Evolutionary conservation across 2,113 vertebrate genomes (phyloP), one percentile per base, ranked within the genome.

Genomic region (Mustela lutreola): DNA sequence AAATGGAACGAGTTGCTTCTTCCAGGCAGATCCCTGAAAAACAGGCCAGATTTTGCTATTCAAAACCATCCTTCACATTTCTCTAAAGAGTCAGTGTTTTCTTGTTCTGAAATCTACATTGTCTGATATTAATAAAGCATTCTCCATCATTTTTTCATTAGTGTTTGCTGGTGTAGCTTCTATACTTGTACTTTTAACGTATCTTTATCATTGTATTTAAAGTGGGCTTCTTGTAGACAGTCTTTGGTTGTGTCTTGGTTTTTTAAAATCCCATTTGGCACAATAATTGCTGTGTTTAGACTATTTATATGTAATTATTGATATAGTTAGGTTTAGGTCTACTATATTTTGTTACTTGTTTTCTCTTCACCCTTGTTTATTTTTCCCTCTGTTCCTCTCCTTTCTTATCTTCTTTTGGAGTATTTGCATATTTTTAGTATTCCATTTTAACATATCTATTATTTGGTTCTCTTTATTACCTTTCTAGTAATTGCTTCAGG

Each of bases 21-120:
- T 90, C 53, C 53, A 93, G 84, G 56, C 11, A 90, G 60, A 93
- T 73, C 15, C 42, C 42, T 91, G 82, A 86, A 36, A 95, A 63
- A 31, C 4, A 70, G 42, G 39, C 45, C 70, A 24, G 21, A 65
- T 75, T 83, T 93, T 94, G 53, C 65, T 75, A 16, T 79, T 97
- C 73, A 93, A 91, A 96, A 75, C 31, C 67, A 75, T 63, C 31
- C 10, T 89, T 89, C 28, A 12, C 2, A 22, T 92, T 60, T 67
- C 56, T n/a, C n/a, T 24, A 83, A 80, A 58, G 42, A 63, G 10
- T 33, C 31, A 21, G 14, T 42, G 28, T 65, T 86, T 89, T 58
- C 75, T 92, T 67, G 33, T 92, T 95, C 75, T 88, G 33, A 82
- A 95, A 42, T 93, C 89, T 53, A 67, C 22, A n/a, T 58, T 6